Evolutionary conservation across 2,797 vertebrate genomes (phyloP).

Genomic region (Brachymystax lenok): DNA sequence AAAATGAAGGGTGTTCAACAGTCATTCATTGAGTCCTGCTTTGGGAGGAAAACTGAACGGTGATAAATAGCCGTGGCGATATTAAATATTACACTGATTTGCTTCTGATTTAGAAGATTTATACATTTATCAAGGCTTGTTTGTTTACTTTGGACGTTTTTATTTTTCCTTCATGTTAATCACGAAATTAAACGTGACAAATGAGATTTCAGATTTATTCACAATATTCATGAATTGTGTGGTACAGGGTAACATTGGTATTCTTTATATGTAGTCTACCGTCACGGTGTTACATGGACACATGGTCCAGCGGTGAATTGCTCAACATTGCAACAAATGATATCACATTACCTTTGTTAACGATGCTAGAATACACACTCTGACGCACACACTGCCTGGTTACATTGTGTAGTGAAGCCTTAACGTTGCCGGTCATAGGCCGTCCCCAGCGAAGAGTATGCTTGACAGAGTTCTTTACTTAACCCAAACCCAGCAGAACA

Average conservation of each 20-base stretch:
- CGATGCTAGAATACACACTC: slow-evolving; percentile 29
- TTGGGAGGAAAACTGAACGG: slow-evolving; percentile 5
- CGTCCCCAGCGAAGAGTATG: slow-evolving; percentile 66
- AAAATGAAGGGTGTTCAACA: slow-evolving; percentile 11
- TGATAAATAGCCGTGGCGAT: not conserved
- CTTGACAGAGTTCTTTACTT: slow-evolving; percentile 78
- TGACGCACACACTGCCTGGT: slow-evolving; percentile 45
- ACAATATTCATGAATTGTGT: not conserved
- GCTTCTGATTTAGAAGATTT: slow-evolving; percentile 6
- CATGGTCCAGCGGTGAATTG: slow-evolving; percentile 20
- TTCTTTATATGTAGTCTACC: not conserved
- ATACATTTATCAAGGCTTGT: not conserved
- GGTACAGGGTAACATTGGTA: not conserved
- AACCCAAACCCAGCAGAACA: slow-evolving; percentile 72
- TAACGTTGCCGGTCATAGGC: slow-evolving; percentile 42
- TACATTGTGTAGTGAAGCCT: slow-evolving; percentile 68
- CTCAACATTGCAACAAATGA: slow-evolving; percentile 57
- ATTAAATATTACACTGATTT: slow-evolving; percentile 11
- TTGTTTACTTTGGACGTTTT: not conserved
- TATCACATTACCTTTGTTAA: slow-evolving; percentile 60
- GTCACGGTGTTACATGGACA: not conserved
- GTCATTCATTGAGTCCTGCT: not conserved
- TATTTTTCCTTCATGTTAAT: not conserved
- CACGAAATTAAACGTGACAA: slow-evolving; percentile 12
- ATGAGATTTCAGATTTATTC: not conserved